These are phyloP conservation scores for Trichoplusia ni DNA, from an alignment of 1,140 invertebrate species.

Conservation along the genomic window DNA sequence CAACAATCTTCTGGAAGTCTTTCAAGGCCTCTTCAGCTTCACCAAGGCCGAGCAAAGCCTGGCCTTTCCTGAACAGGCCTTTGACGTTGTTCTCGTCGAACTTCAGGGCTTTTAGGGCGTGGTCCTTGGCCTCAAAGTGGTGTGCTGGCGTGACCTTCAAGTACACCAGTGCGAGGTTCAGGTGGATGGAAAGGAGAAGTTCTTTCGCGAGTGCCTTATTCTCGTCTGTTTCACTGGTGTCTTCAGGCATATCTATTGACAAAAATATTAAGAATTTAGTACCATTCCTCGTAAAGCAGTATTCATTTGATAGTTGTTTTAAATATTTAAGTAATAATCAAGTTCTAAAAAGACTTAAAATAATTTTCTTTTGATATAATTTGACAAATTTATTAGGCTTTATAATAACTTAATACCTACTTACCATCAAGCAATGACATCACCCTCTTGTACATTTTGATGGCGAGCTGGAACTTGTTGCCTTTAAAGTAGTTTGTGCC, in stretches of 20 bases:
- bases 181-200: constrained; percentile 87
- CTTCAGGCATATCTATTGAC: constrained; percentile 49
- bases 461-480: constrained; percentile 89
- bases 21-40: constrained; percentile 90
- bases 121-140: constrained; percentile 86
- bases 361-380: too few relatives aligned
- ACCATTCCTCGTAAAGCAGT: too few relatives aligned
- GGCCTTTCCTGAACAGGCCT: constrained; percentile 93
- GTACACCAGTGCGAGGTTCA: constrained; percentile 94
- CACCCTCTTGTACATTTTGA: constrained; percentile 94
- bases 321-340: too few relatives aligned
- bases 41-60: constrained; percentile 88
- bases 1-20: constrained; percentile 89
- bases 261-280: not conserved
- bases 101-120: constrained; percentile 87
- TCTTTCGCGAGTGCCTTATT: constrained; percentile 81
- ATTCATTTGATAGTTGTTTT: too few relatives aligned
- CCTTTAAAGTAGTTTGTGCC: constrained; percentile 95
- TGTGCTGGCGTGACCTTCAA: constrained; percentile 89
- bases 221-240: constrained; percentile 57
- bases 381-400: not conserved
- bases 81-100: constrained; percentile 93
- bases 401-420: constrained; percentile 18
- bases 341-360: too few relatives aligned
- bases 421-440: constrained; percentile 72